Percentiles rank a stretch among this genome's conserved stretches.
Evolutionary conservation across 2,888 invertebrate species (phyloP).

Genomic region (Nomada ferruginata): DNA sequence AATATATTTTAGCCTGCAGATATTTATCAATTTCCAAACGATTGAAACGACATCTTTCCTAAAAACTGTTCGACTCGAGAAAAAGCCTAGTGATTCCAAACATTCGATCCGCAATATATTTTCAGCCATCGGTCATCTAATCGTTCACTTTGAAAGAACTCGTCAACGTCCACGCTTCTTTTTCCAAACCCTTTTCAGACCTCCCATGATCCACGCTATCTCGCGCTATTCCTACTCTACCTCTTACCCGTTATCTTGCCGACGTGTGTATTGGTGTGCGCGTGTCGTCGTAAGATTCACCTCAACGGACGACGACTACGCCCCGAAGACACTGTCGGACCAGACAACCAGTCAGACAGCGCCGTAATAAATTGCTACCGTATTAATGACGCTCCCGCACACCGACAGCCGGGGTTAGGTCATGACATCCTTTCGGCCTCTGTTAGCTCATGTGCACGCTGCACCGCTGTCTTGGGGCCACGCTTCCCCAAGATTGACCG

Average conservation of each 20-base stretch:
- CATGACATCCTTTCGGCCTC: conserved; percentile 69
- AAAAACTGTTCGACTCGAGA: neutral
- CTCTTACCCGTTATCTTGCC: conserved; percentile 42
- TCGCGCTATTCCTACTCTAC: conserved; percentile 53
- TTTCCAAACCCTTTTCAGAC: conserved; percentile 23
- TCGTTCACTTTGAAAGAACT: conserved; percentile 4
- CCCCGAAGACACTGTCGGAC: conserved; percentile 72
- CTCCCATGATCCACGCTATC: conserved; percentile 27
- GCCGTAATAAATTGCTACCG: conserved; percentile 82
- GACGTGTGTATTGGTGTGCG: conserved; percentile 28
- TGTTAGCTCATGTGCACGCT: conserved; percentile 50
- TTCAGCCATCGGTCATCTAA: neutral
- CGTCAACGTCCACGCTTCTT: neutral
- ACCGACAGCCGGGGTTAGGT: conserved; percentile 67
- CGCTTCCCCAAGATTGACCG: conserved; percentile 56
- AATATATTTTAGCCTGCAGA: no score
- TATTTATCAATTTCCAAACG: no score
- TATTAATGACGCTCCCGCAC: conserved; percentile 78
- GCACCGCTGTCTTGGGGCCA: conserved; percentile 55
- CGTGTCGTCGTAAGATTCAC: conserved; percentile 57
- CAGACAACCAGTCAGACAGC: conserved; percentile 77
- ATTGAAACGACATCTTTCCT: no score
- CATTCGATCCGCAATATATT: no score
- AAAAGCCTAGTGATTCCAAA: neutral
- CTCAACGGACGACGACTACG: conserved; percentile 66